These are phyloP conservation scores for Cephus pygmeus DNA, from an alignment of 2,888 invertebrate genomes.

Conservation along the genomic window DNA sequence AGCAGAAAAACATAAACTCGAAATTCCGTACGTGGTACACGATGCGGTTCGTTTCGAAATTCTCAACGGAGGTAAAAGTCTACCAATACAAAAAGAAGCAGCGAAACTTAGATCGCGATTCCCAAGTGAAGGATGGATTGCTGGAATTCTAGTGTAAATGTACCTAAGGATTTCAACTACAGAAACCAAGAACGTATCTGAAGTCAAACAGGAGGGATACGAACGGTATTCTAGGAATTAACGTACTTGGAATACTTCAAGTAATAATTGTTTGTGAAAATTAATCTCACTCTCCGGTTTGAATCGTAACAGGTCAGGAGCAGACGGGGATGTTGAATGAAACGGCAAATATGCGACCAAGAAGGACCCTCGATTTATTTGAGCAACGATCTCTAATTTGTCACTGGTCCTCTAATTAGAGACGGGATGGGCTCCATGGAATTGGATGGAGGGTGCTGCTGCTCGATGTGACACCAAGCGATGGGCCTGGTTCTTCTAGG, in stretches of 20 bases:
- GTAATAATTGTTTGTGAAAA: slow-evolving; percentile 14
- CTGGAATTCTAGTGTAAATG: not conserved
- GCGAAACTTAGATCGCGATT: not conserved
- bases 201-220: not conserved
- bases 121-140: not conserved
- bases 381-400: slow-evolving; percentile 5
- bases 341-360: not conserved
- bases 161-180: not conserved
- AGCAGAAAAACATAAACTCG: not conserved
- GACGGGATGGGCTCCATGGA: not conserved
- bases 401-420: not conserved
- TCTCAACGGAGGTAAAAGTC: not conserved
- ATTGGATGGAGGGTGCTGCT: not conserved
- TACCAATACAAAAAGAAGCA: not conserved
- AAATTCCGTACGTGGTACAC: not conserved
- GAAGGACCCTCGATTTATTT: slow-evolving; percentile 3
- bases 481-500: not conserved
- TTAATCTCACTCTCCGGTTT: not conserved
- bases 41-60: not conserved
- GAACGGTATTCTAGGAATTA: not conserved
- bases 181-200: not conserved
- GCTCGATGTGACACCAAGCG: not conserved
- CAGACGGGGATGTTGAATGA: not conserved
- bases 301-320: not conserved
- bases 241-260: not conserved